Base-by-base conservation (phyloP, 2,888 invertebrate genomes). In the Troilus luridus region DNA sequence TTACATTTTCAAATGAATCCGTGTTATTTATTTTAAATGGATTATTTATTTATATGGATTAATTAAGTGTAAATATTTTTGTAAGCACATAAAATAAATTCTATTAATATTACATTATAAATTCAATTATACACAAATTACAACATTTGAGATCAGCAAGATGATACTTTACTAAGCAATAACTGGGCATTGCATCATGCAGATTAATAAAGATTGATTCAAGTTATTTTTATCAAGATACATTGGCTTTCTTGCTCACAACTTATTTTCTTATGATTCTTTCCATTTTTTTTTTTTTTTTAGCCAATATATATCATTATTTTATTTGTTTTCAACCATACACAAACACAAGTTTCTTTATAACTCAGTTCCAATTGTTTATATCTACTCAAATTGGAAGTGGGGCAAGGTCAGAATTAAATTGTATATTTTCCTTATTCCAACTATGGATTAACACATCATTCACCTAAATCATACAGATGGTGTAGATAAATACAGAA, bases 391-490 rank as follows among this genome's bases (percentile, higher is more conserved):
- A 19, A 54, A 81, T 54, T 81, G 21, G 10, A 81, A 81, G 81
- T 81, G 21, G 81, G 54, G 8, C 81, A 81, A 81, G 81, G 81
- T 81, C 54, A 81, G 41, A 81, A 54, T 54, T 41, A 81, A 54
- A 54, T 81, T 41, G 12, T 10, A 54, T 11, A 54, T 81, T 81
- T 81, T 81, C 81, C 54, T 81, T 54, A 81, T 81, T 81, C 21
- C 14, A 81, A 12, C 12, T 24, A n/a, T 12, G 12, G 24, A 67
- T 27, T 67, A 24, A 67, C 67, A 10, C 24, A 67, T 67, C 67
- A 24, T 11, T 64, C n/a, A 64, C 62, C 21, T 62, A 21, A 8
- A 21, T 11, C 1, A 6, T 12, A 6, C 1, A 24, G 14, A 6
- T 67, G 21, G 24, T 27, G 14, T 64, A n/a, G 11, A 64, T 12